phyloP scores from a whole-genome alignment of 2,888 invertebrate species.

The Drosophila kanekoi region DNA sequence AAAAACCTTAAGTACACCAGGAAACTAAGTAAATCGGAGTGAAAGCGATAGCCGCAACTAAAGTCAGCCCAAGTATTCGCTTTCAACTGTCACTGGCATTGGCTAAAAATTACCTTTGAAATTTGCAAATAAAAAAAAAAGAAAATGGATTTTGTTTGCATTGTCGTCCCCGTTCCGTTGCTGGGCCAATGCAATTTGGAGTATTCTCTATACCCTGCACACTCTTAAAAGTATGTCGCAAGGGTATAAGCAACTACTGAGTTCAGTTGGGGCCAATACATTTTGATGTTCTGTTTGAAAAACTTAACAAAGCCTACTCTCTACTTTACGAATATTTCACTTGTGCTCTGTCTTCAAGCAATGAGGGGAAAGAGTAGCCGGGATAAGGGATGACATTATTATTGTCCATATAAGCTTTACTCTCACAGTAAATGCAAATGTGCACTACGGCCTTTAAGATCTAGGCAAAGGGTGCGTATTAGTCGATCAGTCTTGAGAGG shows the following conservation, averaged over 20 bases:
- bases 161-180: conserved; percentile 50
- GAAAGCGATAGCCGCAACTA: conserved; percentile 32
- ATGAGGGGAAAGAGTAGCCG: too few relatives aligned
- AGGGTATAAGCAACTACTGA: background rate
- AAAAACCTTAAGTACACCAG: conserved; percentile 34
- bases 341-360: too few relatives aligned
- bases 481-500: conserved; percentile 3
- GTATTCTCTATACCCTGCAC: conserved; percentile 9
- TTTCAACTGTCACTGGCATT: conserved; percentile 46
- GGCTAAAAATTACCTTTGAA: conserved; percentile 60
- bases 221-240: background rate
- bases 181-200: conserved; percentile 31
- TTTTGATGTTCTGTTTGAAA: too few relatives aligned
- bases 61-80: conserved; percentile 18
- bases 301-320: too few relatives aligned
- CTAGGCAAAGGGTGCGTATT: background rate
- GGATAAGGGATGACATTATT: too few relatives aligned
- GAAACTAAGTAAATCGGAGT: conserved; percentile 2
- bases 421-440: background rate
- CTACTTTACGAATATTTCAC: too few relatives aligned
- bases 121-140: conserved; percentile 25
- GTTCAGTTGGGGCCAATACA: too few relatives aligned
- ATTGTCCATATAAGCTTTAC: too few relatives aligned
- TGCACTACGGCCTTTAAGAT: background rate
- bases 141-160: conserved; percentile 64